phyloP scores from a whole-genome alignment of 2,797 vertebrate genomes.

The Urosaurus nigricauda region DNA sequence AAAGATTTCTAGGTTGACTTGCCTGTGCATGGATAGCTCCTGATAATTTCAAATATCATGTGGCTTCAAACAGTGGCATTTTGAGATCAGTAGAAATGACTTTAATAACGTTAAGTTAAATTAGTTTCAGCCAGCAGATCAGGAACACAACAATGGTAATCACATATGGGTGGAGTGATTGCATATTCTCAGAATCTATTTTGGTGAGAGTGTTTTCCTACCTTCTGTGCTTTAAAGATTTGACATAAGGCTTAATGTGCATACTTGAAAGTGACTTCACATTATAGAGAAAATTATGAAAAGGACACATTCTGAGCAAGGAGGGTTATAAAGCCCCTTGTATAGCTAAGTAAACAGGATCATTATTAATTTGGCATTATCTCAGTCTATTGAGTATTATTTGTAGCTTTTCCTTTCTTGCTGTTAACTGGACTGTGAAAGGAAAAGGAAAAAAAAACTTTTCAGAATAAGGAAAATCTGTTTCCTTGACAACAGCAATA shows the following conservation, averaged over 20 bases:
- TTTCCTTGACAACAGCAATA: conserved; percentile 57
- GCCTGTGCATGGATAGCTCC: neutral
- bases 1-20: neutral
- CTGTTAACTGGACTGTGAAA: neutral
- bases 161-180: neutral
- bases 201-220: neutral
- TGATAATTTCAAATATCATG: conserved; percentile 10
- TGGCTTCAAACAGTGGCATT: neutral
- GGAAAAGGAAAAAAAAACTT: neutral
- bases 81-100: neutral
- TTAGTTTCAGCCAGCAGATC: conserved; percentile 4
- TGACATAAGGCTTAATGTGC: conserved; percentile 11
- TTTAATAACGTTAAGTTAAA: conserved; percentile 2
- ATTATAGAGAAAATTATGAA: conserved; percentile 32
- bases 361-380: conserved; percentile 55
- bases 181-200: neutral
- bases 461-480: conserved; percentile 24
- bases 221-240: neutral
- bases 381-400: conserved; percentile 35
- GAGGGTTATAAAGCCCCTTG: conserved; percentile 38
- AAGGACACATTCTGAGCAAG: conserved; percentile 17
- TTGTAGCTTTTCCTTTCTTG: conserved; percentile 27
- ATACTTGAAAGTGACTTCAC: neutral
- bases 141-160: neutral
- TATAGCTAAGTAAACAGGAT: conserved; percentile 39